Evolutionary conservation across 2,888 invertebrate genomes (phyloP), one percentile per base, ranked within the genome.

Genomic region (Catocala sponsa): DNA sequence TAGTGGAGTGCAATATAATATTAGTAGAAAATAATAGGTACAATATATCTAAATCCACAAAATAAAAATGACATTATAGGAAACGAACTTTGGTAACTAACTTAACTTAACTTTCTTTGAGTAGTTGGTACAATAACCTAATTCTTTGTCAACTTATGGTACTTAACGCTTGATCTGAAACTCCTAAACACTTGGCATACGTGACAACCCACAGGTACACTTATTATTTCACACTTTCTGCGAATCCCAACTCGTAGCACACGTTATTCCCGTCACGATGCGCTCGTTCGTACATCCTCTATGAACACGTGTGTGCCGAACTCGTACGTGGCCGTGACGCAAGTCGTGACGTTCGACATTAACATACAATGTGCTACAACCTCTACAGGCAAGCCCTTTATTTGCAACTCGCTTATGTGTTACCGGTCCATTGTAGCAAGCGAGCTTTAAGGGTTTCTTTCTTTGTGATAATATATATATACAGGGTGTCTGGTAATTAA

Each of bases 361-460:
- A 75, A 44, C 72, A 72, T 72, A 75, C 75, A 72, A 72, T 72
- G 68, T 62, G 7, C 15, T 10, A 44, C n/a, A n/a, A n/a, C n/a
- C n/a, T n/a, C n/a, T n/a, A n/a, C 35, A 4, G 2, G 7, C 12
- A 38, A n/a, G 44, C 15, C 15, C 15, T 42, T 46, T 48, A 33
- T 33, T 32, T 11, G 47, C 47, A 33, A 48, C 9, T 33, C 11
- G n/a, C 48, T 48, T 32, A 48, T 13, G 15, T 46, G 11, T 47
- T 4, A 47, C 32, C 9, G n/a, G n/a, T 11, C 10, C 33, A 32
- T 48, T 48, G 48, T 33, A 6, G n/a, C 33, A n/a, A 4, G n/a
- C 7, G 46, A 11, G 12, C 43, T 46, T 72, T 55, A 62, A 48
- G 13, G 43, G 5, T 38, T 59, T 72, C 55, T 61, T 64, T n/a